Base-by-base conservation (phyloP, 1,140 invertebrate species). In the Ceratina japonica region DNA sequence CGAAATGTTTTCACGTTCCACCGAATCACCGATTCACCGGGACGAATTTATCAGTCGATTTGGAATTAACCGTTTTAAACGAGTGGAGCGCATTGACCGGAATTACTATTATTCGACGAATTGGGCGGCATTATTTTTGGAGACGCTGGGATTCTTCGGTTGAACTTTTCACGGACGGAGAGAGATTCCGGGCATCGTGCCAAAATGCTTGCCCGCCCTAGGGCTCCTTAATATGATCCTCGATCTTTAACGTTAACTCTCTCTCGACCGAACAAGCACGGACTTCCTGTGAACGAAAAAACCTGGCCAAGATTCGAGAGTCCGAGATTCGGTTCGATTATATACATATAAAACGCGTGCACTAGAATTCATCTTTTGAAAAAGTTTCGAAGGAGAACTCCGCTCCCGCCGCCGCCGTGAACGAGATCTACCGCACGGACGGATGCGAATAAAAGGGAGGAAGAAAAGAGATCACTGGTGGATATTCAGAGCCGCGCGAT, bases 71-170 rank as follows among this genome's bases (percentile, higher is more conserved):
- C 22, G 16, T 63, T 78, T n/a, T 15, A 20, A 72, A 63, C 27
- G 22, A 20, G 27, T 24, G 24, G 27, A 24, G 13, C 75, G 12
- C 44, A 27, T 56, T 68, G 83, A 80, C n/a, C 58, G 22, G 58
- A 10, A 15, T 79, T 74, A 76, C 69, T 63, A 54, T 74, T 70
- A 51, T 44, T 13, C 31, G 20, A 15, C n/a, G 56, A 80, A 80
- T 44, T 74, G 61, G 62, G 31, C n/a, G 56, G 44, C 64, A 79
- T 82, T 86, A 86, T 83, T 86, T 76, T 86, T 85, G 64, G 76
- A 82, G 54, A 31, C 37, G 31, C 49, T 65, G 73, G 83, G 82
- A 83, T 62, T 80, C 71, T 75, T 61, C 62, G 71, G 37, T 75
- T 44, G 51, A 82, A 82, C 80, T 75, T 81, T 79, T 82, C 70